These are phyloP conservation scores for Muscicapa adusta DNA, from an alignment of 2,113 vertebrate genomes.

Conservation along the genomic window DNA sequence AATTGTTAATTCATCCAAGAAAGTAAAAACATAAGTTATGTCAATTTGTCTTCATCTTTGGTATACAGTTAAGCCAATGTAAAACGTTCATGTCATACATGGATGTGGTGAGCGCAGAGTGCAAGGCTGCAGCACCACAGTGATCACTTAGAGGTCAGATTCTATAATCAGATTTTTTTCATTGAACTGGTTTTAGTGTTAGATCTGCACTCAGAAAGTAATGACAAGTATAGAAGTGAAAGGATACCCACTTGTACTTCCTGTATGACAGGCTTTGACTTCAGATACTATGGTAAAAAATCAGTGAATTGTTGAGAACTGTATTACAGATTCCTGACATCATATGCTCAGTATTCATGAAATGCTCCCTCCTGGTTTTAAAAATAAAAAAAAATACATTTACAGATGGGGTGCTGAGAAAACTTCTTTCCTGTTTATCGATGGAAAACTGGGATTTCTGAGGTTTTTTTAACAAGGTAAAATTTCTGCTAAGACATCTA, in stretches of 20 bases:
- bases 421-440: neutral
- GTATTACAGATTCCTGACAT: neutral
- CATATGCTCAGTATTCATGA: neutral
- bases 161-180: neutral
- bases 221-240: neutral
- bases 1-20: neutral
- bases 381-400: neutral
- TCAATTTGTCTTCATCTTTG: neutral
- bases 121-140: neutral
- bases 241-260: neutral
- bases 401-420: neutral
- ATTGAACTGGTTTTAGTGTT: neutral
- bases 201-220: neutral
- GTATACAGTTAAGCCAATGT: neutral
- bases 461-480: neutral
- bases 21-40: neutral
- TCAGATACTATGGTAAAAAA: neutral
- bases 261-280: neutral
- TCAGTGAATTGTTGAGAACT: neutral
- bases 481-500: neutral
- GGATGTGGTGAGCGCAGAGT: neutral
- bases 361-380: neutral
- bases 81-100: neutral
- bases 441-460: neutral
- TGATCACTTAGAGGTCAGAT: neutral